phyloP scores from a whole-genome alignment of 2,113 vertebrate species.

The Gallinago undulata region DNA sequence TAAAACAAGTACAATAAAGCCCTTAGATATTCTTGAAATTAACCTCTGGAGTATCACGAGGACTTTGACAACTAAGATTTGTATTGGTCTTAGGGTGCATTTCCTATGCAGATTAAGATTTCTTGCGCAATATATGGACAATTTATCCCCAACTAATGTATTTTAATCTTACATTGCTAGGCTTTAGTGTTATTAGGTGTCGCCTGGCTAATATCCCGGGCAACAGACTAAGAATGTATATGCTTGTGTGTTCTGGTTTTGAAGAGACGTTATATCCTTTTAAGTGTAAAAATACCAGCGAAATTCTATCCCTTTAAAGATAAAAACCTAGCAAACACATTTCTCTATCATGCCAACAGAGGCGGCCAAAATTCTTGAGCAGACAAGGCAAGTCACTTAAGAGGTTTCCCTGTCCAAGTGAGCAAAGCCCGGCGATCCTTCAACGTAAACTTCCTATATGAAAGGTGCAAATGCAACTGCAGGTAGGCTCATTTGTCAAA shows the following conservation, averaged over 20 bases:
- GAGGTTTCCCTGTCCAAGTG: background rate
- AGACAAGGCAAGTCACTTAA: background rate
- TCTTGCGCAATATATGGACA: background rate
- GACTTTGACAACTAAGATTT: background rate
- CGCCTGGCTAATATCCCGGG: background rate
- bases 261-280: conserved; percentile 3
- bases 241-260: background rate
- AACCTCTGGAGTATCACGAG: background rate
- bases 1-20: background rate
- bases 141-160: background rate
- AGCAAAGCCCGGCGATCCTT: background rate
- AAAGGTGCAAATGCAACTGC: background rate
- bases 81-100: background rate
- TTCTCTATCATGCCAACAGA: background rate
- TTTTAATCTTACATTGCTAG: background rate
- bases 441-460: conserved; percentile 15
- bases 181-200: background rate
- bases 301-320: conserved; percentile 48
- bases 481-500: background rate
- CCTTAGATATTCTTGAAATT: background rate
- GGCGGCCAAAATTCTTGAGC: conserved; percentile 25
- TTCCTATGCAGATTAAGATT: background rate
- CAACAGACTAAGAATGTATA: background rate
- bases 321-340: background rate
- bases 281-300: background rate